Percentiles rank a stretch among this genome's conserved stretches.
Conservation (phyloP, 2,888 invertebrate genomes). For the Brachyopa scutellaris region DNA sequence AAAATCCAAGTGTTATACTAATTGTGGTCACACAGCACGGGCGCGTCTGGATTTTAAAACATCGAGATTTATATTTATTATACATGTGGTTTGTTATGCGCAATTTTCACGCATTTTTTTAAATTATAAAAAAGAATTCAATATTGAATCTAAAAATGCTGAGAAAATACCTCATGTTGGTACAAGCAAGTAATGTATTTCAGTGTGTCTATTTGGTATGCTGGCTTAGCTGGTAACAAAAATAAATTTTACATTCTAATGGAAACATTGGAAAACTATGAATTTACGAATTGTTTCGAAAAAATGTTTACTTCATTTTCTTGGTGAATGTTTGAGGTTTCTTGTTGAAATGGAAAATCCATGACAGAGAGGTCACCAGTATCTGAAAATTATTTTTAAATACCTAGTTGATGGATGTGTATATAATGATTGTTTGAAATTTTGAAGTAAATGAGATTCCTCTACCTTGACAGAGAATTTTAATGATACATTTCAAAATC, state of each 20-base stretch:
- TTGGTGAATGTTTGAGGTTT: not conserved
- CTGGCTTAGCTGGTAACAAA: not conserved
- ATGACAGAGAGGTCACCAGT: slow-evolving; percentile 16
- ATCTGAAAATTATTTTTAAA: not conserved
- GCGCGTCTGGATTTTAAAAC: not conserved
- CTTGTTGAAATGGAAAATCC: slow-evolving; percentile 4
- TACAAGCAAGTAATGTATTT: not conserved
- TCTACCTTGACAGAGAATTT: slow-evolving; percentile 19
- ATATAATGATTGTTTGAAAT: slow-evolving; percentile 2
- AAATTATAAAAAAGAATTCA: too few relatives aligned
- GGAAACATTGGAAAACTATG: not conserved
- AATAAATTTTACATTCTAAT: slow-evolving; percentile 16
- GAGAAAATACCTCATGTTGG: not conserved
- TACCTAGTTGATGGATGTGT: not conserved
- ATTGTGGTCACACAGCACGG: slow-evolving; percentile 22
- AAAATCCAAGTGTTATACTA: slow-evolving; percentile 25
- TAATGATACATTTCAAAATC: not conserved
- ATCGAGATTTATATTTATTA: not conserved
- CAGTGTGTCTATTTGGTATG: not conserved
- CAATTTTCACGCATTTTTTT: too few relatives aligned
- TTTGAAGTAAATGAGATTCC: not conserved
- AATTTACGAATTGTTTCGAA: not conserved
- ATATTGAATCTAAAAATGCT: not conserved
- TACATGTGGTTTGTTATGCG: not conserved
- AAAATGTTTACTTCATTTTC: slow-evolving; percentile 8